A percentile compares a stretch with the other conserved stretches of the same genome.
phyloP scores from a whole-genome alignment of 2,113 vertebrate genomes.

The Nipponia nippon region DNA sequence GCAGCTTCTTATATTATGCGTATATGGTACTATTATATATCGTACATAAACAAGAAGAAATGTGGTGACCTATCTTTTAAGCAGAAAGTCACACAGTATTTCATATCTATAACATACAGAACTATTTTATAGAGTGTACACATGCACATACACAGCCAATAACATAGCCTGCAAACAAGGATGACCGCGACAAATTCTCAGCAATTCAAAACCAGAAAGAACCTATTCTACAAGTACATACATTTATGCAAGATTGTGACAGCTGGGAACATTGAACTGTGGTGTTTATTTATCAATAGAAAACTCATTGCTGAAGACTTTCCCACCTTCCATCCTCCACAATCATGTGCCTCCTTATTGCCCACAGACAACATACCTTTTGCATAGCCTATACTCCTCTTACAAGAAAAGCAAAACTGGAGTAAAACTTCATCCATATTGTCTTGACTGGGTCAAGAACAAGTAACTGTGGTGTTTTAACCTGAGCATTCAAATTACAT shows the following conservation, averaged over 20 bases:
- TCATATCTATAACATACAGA: not conserved
- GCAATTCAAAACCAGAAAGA: not conserved
- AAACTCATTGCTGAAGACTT: not conserved
- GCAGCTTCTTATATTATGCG: not conserved
- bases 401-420: not conserved
- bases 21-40: not conserved
- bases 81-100: not conserved
- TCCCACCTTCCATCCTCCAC: not conserved
- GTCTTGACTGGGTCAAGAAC: not conserved
- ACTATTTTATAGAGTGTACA: not conserved
- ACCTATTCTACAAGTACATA: not conserved
- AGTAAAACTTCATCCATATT: not conserved
- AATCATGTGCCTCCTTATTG: accelerated
- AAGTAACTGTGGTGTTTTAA: not conserved
- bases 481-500: accelerated
- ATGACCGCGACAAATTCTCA: not conserved
- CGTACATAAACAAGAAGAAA: not conserved
- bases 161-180: not conserved
- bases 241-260: not conserved
- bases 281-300: not conserved
- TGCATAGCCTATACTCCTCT: not conserved
- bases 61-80: not conserved
- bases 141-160: not conserved
- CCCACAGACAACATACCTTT: accelerated
- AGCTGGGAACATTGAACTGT: not conserved